These are phyloP conservation scores for Chelmon rostratus DNA, from an alignment of 2,797 vertebrate genomes.

Conservation along the genomic window DNA sequence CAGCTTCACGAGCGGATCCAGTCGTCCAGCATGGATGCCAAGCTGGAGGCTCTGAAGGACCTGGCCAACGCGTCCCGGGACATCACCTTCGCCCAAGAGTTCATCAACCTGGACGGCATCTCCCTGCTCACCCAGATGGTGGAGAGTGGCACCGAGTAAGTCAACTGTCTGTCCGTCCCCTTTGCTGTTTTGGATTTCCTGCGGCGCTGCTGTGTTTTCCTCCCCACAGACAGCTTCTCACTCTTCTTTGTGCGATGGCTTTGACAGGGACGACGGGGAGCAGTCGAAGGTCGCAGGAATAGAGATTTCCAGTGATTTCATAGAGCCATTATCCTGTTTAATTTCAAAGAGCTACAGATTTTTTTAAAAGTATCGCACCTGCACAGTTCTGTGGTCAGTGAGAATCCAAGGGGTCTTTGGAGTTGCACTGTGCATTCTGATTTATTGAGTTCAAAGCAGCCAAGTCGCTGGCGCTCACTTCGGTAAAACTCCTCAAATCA, in stretches of 20 bases:
- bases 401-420: constrained; percentile 12
- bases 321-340: background rate
- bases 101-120: constrained; percentile 98
- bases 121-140: constrained; percentile 97
- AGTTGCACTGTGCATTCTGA: constrained; percentile 63
- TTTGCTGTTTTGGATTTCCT: background rate
- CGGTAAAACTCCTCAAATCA: background rate
- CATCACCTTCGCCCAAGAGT: constrained; percentile 97
- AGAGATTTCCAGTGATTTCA: background rate
- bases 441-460: constrained; percentile 10
- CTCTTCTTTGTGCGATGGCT: constrained; percentile 15
- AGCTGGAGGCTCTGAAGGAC: constrained; percentile 96
- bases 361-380: background rate
- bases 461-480: background rate
- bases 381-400: background rate
- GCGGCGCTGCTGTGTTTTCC: constrained; percentile 7
- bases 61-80: constrained; percentile 95
- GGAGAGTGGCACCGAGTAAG: constrained; percentile 98
- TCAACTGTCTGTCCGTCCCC: constrained; percentile 26
- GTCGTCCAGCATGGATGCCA: constrained; percentile 99
- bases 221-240: background rate
- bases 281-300: background rate
- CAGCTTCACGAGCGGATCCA: constrained; percentile 96
- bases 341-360: background rate
- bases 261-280: background rate